Evolutionary conservation across 2,113 vertebrate species (phyloP).

Genomic region (Corythoichthys intestinalis): DNA sequence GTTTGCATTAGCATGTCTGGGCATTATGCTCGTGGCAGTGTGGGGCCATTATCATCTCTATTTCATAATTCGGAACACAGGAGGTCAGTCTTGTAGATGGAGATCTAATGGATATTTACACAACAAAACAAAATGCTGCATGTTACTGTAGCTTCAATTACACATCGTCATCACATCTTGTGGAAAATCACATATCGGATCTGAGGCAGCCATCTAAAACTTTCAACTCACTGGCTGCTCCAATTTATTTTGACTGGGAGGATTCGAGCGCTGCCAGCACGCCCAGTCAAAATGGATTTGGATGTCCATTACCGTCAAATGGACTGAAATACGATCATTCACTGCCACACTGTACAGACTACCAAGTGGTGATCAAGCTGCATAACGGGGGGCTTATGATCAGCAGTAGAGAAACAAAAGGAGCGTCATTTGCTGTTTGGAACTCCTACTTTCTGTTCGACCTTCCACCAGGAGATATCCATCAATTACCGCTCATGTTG

Average conservation of each 20-base stretch:
- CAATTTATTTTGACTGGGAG: too few relatives aligned
- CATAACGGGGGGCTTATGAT: constrained; percentile 45
- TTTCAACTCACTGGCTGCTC: too few relatives aligned
- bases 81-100: neutral
- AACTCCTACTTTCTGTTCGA: constrained; percentile 72
- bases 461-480: constrained; percentile 64
- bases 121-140: neutral
- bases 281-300: too few relatives aligned
- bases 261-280: too few relatives aligned
- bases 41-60: constrained; percentile 31
- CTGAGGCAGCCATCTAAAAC: too few relatives aligned
- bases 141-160: neutral
- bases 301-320: too few relatives aligned
- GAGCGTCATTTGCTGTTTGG: constrained; percentile 56
- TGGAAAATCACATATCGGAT: too few relatives aligned
- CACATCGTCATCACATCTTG: too few relatives aligned
- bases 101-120: neutral
- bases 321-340: too few relatives aligned
- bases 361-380: constrained; percentile 64
- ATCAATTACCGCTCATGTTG: constrained; percentile 54
- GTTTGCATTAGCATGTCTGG: constrained; percentile 36
- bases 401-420: constrained; percentile 58
- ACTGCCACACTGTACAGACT: constrained; percentile 47
- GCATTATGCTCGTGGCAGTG: constrained; percentile 21
- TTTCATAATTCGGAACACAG: constrained; percentile 16